A percentile compares a stretch with the other conserved stretches of the same genome.
Evolutionary conservation across 1,140 invertebrate species (phyloP).

Genomic region (Drosophila lini): DNA sequence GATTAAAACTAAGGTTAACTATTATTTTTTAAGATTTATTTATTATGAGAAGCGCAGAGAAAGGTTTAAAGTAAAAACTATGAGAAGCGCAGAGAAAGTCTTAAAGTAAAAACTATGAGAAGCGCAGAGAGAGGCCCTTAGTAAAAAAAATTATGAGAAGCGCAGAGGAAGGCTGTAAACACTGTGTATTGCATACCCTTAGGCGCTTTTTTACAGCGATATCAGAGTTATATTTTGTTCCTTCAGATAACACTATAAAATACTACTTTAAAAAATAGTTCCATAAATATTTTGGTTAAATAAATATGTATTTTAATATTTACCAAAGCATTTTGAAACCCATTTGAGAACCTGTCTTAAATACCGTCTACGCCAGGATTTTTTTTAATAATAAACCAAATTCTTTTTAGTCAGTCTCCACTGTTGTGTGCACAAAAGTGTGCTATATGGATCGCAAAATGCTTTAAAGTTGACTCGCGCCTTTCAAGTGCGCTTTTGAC

Average conservation of each 20-base stretch:
- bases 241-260: neutral
- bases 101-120: no score
- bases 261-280: neutral
- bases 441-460: slow-evolving; percentile 45
- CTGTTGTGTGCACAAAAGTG: slow-evolving; percentile 27
- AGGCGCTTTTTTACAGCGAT: no score
- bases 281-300: neutral
- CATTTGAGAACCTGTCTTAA: neutral
- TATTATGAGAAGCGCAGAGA: neutral
- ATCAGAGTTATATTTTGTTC: no score
- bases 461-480: slow-evolving; percentile 72
- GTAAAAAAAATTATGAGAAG: no score
- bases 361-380: accelerated
- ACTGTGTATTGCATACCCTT: no score
- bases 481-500: slow-evolving; percentile 78
- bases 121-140: neutral
- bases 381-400: no score
- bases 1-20: no score
- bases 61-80: neutral
- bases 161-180: no score
- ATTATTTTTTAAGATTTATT: neutral
- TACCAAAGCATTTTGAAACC: neutral
- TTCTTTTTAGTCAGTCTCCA: neutral
- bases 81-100: neutral
- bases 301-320: neutral